Evolutionary conservation across 1,140 invertebrate genomes (phyloP).

Genomic region (Platyscapa corneri): DNA sequence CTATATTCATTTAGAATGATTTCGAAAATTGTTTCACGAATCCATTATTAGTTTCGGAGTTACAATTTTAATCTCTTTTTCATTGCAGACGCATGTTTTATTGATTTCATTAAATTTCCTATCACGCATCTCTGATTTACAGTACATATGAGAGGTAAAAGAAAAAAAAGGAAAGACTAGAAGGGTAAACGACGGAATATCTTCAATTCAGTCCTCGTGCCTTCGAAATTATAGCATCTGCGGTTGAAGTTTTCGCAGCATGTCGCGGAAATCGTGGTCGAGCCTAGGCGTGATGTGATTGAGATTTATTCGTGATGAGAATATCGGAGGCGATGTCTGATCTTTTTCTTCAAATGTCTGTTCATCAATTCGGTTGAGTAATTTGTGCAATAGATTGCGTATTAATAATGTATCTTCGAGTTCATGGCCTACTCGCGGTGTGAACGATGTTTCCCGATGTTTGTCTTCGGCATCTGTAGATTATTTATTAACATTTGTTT

Average conservation of each 20-base stretch:
- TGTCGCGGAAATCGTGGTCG: slow-evolving; percentile 21
- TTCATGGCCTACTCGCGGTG: slow-evolving; percentile 65
- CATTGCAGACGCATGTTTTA: neutral
- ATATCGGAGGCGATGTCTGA: slow-evolving; percentile 1
- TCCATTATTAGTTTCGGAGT: neutral
- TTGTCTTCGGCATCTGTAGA: slow-evolving; percentile 51
- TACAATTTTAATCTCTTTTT: neutral
- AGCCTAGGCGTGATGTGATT: neutral
- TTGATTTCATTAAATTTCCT: neutral
- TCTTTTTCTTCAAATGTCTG: neutral
- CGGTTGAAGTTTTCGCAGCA: slow-evolving; percentile 12
- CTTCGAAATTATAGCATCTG: neutral
- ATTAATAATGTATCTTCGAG: slow-evolving; percentile 43
- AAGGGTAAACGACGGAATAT: neutral
- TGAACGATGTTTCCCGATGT: slow-evolving; percentile 61
- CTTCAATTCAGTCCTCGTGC: neutral
- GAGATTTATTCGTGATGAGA: slow-evolving; percentile 20
- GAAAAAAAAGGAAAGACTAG: no score
- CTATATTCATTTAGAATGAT: no score
- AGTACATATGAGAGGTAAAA: neutral
- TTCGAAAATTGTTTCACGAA: neutral
- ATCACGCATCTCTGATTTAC: neutral
- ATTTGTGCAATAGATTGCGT: slow-evolving; percentile 22
- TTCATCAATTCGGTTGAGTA: slow-evolving; percentile 8
- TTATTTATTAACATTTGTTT: neutral